These are phyloP conservation scores for Microctenopoma lineatum DNA, from an alignment of 2,797 vertebrate genomes.

Conservation along the genomic window DNA sequence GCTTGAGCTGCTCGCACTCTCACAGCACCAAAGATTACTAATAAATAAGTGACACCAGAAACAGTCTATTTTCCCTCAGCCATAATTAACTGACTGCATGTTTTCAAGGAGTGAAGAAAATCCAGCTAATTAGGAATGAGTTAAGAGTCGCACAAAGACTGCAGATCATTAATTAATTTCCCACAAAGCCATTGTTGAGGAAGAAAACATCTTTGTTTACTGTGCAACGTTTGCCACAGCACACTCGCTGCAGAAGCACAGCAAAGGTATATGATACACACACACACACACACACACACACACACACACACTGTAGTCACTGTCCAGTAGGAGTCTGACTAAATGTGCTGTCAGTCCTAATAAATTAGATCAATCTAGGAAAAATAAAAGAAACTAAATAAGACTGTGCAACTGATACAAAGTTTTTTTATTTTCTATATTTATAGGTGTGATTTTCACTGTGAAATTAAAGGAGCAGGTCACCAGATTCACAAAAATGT, in stretches of 20 bases:
- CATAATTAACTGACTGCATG: slow-evolving; percentile 78
- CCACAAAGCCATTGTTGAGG: slow-evolving; percentile 53
- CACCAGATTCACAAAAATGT: neutral
- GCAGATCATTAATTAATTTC: slow-evolving; percentile 76
- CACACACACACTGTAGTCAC: slow-evolving; percentile 1
- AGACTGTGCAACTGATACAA: neutral
- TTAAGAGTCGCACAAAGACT: slow-evolving; percentile 72
- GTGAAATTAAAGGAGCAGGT: neutral
- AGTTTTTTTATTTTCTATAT: neutral
- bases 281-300: neutral
- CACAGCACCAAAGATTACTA: slow-evolving; percentile 63
- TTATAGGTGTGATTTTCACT: neutral
- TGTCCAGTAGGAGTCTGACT: neutral
- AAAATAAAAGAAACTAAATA: neutral
- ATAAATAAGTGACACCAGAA: slow-evolving; percentile 76
- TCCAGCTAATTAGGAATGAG: slow-evolving; percentile 73
- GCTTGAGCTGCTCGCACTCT: slow-evolving; percentile 58
- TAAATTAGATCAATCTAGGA: neutral
- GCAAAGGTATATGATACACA: slow-evolving; percentile 27
- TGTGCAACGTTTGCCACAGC: slow-evolving; percentile 22
- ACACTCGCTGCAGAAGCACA: neutral
- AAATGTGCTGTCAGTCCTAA: slow-evolving; percentile 1
- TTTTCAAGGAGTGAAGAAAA: slow-evolving; percentile 68
- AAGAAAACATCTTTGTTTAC: slow-evolving; percentile 71
- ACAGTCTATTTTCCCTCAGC: slow-evolving; percentile 63